Percentiles rank a stretch among this genome's conserved stretches.
Evolutionary conservation across 1,140 invertebrate genomes (phyloP).

Genomic region (Notospermus geniculatus): DNA sequence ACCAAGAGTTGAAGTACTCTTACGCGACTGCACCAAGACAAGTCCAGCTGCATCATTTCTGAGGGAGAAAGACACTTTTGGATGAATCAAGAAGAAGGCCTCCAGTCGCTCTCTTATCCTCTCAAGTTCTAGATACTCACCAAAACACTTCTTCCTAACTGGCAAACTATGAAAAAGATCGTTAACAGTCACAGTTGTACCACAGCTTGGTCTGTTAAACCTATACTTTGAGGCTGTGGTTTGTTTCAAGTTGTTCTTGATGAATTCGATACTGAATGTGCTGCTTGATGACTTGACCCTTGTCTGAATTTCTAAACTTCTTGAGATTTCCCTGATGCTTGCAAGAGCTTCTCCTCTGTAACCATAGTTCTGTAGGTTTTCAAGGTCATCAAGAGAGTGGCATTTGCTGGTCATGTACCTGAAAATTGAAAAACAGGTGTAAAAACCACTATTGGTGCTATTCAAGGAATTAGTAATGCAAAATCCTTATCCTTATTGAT

Average conservation of each 20-base stretch:
- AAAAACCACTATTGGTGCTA: no score
- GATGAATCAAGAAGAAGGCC: slow-evolving; percentile 63
- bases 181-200: slow-evolving; percentile 66
- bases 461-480: no score
- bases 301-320: slow-evolving; percentile 61
- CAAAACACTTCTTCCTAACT: slow-evolving; percentile 62
- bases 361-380: slow-evolving; percentile 61
- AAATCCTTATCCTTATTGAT: no score
- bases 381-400: slow-evolving; percentile 56
- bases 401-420: slow-evolving; percentile 68
- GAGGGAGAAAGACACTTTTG: slow-evolving; percentile 61
- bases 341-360: slow-evolving; percentile 67
- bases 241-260: no score
- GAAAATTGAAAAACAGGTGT: slow-evolving; percentile 24
- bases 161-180: slow-evolving; percentile 65
- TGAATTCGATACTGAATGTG: no score
- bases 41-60: slow-evolving; percentile 63
- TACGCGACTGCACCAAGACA: slow-evolving; percentile 61
- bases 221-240: no score
- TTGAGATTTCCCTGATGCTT: slow-evolving; percentile 61
- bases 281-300: slow-evolving; percentile 41
- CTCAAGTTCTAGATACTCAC: slow-evolving; percentile 61
- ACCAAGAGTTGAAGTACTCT: slow-evolving; percentile 58
- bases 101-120: slow-evolving; percentile 61
- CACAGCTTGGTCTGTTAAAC: slow-evolving; percentile 58